These are phyloP conservation scores for Capromys pilorides DNA, from an alignment of 2,797 vertebrate genomes.

Conservation along the genomic window DNA sequence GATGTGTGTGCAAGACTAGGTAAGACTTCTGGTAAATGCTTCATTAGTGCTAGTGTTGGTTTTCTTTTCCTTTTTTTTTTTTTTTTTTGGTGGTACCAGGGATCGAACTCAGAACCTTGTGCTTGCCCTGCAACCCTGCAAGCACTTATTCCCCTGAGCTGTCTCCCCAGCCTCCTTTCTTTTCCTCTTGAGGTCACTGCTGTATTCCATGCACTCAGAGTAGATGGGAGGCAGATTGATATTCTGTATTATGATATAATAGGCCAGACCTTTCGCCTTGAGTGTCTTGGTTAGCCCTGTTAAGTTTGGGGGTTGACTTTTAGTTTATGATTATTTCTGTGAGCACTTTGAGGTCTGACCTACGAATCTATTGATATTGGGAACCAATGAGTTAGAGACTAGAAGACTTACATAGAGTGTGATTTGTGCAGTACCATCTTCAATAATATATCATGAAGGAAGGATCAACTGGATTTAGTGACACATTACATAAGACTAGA, in stretches of 20 bases:
- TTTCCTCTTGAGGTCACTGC: background rate
- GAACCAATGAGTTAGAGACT: conserved; percentile 4
- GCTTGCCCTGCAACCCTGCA: too few species aligned
- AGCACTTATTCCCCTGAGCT: too few species aligned
- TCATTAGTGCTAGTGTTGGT: too few species aligned
- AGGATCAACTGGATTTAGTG: background rate
- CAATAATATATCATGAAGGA: background rate
- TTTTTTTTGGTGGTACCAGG: too few species aligned
- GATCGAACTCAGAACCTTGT: too few species aligned
- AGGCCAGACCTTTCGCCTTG: background rate
- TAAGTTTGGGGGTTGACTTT: conserved; percentile 13
- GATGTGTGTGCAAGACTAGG: fast-evolving
- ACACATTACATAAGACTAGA: background rate
- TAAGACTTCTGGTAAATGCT: background rate
- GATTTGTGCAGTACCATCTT: background rate
- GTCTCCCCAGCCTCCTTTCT: background rate
- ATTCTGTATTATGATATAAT: background rate
- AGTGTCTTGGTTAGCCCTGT: background rate
- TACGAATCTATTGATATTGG: background rate
- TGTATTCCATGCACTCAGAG: background rate
- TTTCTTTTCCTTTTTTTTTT: background rate
- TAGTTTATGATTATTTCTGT: conserved; percentile 18
- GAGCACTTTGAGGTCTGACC: conserved; percentile 13
- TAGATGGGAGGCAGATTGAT: background rate
- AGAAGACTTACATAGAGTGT: background rate